Percentiles rank a stretch among this genome's conserved stretches.
Evolutionary conservation across 2,888 invertebrate species (phyloP).

Genomic region (Carpatolechia fugitivella): DNA sequence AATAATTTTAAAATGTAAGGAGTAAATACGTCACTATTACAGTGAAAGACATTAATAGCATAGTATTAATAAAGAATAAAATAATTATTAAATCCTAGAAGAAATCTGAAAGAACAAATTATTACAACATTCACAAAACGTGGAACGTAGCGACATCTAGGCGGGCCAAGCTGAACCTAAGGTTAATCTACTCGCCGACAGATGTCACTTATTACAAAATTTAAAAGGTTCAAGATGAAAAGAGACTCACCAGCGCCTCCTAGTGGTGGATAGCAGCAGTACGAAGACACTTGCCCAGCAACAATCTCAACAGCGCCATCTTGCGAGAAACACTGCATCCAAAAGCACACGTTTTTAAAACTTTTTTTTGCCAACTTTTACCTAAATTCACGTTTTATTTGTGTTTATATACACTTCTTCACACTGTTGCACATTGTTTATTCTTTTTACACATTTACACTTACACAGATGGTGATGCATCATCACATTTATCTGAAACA

Average conservation of each 20-base stretch:
- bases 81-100: too few species aligned
- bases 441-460: constrained; percentile 54
- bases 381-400: constrained; percentile 45
- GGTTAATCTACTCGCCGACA: constrained; percentile 39
- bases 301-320: constrained; percentile 64
- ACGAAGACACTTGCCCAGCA: constrained; percentile 48
- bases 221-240: background rate
- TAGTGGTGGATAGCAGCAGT: constrained; percentile 52
- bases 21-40: too few species aligned
- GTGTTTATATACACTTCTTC: constrained; percentile 43
- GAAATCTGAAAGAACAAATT: background rate
- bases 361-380: constrained; percentile 31
- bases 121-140: constrained; percentile 2
- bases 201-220: constrained; percentile 38
- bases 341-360: constrained; percentile 52
- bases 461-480: constrained; percentile 61
- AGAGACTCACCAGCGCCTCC: constrained; percentile 61
- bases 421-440: constrained; percentile 44
- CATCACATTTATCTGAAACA: constrained; percentile 62
- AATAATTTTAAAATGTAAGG: too few species aligned
- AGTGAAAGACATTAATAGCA: too few species aligned
- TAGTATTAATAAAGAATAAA: too few species aligned
- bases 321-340: constrained; percentile 72
- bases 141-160: constrained; percentile 46
- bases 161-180: constrained; percentile 12